phyloP scores from a whole-genome alignment of 2,797 vertebrate species.

The Falco naumanni region DNA sequence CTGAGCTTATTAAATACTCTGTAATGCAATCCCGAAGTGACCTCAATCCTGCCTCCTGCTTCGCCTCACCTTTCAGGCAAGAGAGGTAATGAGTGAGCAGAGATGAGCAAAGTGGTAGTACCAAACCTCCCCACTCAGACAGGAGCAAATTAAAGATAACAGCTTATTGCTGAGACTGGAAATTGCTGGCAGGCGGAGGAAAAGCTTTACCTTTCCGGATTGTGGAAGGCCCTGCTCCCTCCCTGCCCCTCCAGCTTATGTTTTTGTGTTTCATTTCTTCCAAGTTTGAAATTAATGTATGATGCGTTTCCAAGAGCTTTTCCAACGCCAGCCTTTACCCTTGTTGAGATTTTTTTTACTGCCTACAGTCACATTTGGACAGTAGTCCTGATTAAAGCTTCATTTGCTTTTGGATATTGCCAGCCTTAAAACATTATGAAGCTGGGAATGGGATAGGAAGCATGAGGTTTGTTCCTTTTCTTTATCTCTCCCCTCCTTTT shows the following conservation, averaged over 20 bases:
- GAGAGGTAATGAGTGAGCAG: slow-evolving; percentile 12
- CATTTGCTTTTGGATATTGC: not conserved
- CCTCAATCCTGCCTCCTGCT: not conserved
- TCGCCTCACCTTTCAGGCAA: slow-evolving; percentile 34
- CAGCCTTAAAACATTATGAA: not conserved
- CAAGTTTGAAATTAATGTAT: not conserved
- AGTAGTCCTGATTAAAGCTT: not conserved
- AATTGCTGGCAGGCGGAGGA: not conserved
- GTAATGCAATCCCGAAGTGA: not conserved
- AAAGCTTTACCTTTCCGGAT: not conserved
- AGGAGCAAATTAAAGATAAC: slow-evolving; percentile 13
- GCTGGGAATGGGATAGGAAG: not conserved
- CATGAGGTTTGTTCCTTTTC: not conserved
- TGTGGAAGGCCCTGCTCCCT: not conserved
- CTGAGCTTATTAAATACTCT: not conserved
- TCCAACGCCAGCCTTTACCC: not conserved
- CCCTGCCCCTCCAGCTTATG: not conserved
- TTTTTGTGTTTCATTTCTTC: not conserved
- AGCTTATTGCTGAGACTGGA: not conserved
- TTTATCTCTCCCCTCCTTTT: not conserved
- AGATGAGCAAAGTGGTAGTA: not conserved
- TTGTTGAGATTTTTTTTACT: not conserved
- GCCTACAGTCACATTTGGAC: not conserved
- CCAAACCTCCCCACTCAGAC: not conserved
- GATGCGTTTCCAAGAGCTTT: not conserved